These are phyloP conservation scores for Limnephilus lunatus DNA, from an alignment of 2,888 invertebrate genomes.

Conservation along the genomic window DNA sequence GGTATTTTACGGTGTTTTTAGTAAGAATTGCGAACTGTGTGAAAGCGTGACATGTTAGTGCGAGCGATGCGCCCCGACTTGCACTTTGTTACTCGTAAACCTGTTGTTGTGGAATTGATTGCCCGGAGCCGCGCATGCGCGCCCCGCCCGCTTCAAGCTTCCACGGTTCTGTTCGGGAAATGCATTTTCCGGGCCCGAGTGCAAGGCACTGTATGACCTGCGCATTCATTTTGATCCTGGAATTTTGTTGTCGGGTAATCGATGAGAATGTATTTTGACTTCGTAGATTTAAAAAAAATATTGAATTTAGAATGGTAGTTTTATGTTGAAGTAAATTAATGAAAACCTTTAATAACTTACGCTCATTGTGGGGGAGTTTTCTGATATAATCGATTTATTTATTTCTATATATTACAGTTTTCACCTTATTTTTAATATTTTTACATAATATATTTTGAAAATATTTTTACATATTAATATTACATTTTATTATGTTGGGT, in stretches of 20 bases:
- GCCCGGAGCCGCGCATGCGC: constrained; percentile 35
- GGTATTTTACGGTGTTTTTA: neutral
- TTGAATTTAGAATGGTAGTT: no score
- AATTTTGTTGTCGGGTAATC: neutral
- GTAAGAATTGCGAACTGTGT: neutral
- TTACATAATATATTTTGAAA: no score
- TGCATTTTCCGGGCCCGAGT: constrained; percentile 11
- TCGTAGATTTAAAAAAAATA: no score
- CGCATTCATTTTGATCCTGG: neutral
- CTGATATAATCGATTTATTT: no score
- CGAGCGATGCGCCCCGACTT: constrained; percentile 28
- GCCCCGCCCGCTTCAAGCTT: neutral
- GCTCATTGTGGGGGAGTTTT: no score
- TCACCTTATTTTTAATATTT: no score
- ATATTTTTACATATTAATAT: no score
- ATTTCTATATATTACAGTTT: no score
- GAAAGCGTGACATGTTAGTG: neutral
- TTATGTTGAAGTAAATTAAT: no score
- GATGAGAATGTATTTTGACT: neutral
- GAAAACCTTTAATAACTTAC: no score
- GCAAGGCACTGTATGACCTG: neutral
- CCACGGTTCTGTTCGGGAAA: neutral
- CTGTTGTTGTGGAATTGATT: constrained; percentile 38
- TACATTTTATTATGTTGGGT: no score
- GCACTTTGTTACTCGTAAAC: constrained; percentile 17